Evolutionary conservation across 2,888 invertebrate genomes (phyloP), one percentile per base, ranked within the genome.

Genomic region (Ophion ventricosus): DNA sequence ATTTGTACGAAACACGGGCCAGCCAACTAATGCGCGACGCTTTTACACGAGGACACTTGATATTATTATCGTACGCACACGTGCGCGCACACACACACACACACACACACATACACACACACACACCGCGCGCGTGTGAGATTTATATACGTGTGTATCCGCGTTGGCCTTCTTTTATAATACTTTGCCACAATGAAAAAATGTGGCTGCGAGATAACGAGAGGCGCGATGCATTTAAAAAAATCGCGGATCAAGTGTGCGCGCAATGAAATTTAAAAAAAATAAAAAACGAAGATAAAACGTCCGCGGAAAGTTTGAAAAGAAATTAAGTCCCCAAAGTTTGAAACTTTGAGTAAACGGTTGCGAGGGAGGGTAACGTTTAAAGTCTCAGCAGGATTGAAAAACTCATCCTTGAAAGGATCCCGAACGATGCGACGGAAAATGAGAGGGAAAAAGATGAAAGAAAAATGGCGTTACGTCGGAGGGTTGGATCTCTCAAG

Each of bases 381-480:
- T 56, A 23, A 20, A 43, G 56, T 70, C 20, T 59, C 17, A 17
- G 49, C 14, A 17, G 49, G 49, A 49, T 4, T 49, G 49, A 4
- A 17, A 49, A 14, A 17, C 43, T 59, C 20, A n/a, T 43, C 40
- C 8, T 17, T 43, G 23, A 40, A 23, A 23, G 2, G 49, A 49
- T 49, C 14, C 3, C 17, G 49, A 49, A 14, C 4, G 17, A 49
- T 2, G 25, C 25, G 17, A 57, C 11, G 20, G 23, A 54, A 11
- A 70, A 56, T 63, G 49, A 29, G 4, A 11, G 43, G n/a, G 56
- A 35, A 49, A 8, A 63, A 49, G 63, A 66, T 4, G 17, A 64
- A 61, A 57, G 26, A 70, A 49, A 80, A 66, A 49, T 64, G 63
- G 72, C 75, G 67, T 57, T 76, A 70, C 40, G 35, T 29, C 72